Evolutionary conservation across 2,797 vertebrate species (phyloP), one percentile per base, ranked within the genome.

Genomic region (Microhierax caerulescens): DNA sequence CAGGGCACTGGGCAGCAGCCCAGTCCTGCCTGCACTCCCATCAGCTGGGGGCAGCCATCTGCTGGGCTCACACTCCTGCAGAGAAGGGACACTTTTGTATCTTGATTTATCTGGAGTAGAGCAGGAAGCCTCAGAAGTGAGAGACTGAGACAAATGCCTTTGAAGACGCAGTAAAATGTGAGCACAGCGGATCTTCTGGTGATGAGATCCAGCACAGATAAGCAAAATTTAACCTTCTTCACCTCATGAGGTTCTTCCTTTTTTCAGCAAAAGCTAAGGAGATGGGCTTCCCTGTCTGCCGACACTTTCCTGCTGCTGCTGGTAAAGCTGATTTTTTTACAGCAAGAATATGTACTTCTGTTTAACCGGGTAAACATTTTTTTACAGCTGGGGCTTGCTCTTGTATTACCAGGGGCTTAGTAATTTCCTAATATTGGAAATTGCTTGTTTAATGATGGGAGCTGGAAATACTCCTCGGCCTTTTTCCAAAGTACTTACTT

Each of bases 1-100:
- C 41, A 65, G 47, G 37, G 48, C 41, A 24, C 15, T 5, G 48
- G 39, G 59, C 36, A 34, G 41, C 64, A 27, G 59, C 65, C 36
- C 2, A 3, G 67, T 14, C 34, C 43, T 8, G 2, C 41, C 13
- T 11, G 8, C 2, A 4, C 14, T 30, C 13, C 23, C 34, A 10
- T 10, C 7, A 1, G 18, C 28, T 45, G 25, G 51, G 43, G 19
- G 39, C 36, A 65, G 57, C 34, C 0, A 11, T 18, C 65, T 85
- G 56, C 77, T 56, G 63, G 45, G 24, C 48, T 87, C 54, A 65
- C 5, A 11, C 53, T 25, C 53, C 48, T 32, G 27, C 16, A 54
- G 8, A 48, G 45, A 48, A 59, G 45, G 51, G 24, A 70, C 56
- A n/a, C 41, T 65, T 53, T n/a, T 80, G 65, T 32, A 22, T 39